phyloP scores from a whole-genome alignment of 2,113 vertebrate genomes.

The Theropithecus gelada region DNA sequence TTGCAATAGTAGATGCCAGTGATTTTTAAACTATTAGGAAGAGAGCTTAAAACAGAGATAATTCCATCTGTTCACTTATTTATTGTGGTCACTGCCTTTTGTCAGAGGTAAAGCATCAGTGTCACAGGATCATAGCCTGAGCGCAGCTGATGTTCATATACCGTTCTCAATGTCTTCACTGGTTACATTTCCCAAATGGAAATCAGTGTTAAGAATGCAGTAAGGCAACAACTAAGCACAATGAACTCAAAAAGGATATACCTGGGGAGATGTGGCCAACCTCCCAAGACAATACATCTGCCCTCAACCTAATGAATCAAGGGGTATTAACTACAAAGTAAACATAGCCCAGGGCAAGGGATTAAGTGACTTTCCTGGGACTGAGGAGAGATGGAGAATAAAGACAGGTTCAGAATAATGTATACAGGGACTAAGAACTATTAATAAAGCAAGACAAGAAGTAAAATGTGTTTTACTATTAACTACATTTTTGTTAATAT shows the following conservation, averaged over 20 bases:
- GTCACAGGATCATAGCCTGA: not conserved
- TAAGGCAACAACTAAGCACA: not conserved
- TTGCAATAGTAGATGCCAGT: not conserved
- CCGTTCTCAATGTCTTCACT: not conserved
- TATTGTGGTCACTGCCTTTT: not conserved
- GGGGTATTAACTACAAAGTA: not conserved
- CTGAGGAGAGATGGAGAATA: not conserved
- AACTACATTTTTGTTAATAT: not conserved
- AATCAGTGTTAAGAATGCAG: not conserved
- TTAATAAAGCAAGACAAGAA: not conserved
- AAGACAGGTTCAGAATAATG: not conserved
- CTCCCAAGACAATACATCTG: not conserved
- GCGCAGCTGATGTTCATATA: not conserved
- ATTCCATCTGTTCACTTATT: not conserved
- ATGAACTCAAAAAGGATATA: not conserved
- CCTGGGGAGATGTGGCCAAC: not conserved
- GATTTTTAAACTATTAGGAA: not conserved
- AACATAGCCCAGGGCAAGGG: not conserved
- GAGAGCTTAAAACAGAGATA: not conserved
- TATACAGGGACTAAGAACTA: not conserved
- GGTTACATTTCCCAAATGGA: not conserved
- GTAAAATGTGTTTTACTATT: not conserved
- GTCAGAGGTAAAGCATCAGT: not conserved
- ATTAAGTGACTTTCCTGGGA: not conserved
- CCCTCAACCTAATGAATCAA: not conserved